These are phyloP conservation scores for Syrphus vitripennis DNA, from an alignment of 2,888 invertebrate species.

Conservation along the genomic window DNA sequence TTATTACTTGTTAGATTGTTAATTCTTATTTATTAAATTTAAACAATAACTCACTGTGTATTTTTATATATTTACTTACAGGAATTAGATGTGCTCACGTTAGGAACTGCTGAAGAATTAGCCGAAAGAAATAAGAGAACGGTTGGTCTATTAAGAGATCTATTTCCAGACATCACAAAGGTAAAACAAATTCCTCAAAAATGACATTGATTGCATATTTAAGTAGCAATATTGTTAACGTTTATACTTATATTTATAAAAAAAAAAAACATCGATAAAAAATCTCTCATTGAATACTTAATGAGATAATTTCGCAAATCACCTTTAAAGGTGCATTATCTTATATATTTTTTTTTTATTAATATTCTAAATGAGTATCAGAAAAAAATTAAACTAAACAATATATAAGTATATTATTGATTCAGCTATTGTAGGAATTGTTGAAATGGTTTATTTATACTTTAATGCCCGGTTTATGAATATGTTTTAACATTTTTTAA, in stretches of 20 bases:
- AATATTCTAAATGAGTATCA: slow-evolving; percentile 40
- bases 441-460: slow-evolving; percentile 44
- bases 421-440: neutral
- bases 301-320: slow-evolving; percentile 19
- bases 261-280: neutral
- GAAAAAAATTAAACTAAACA: neutral
- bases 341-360: slow-evolving; percentile 31
- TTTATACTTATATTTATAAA: too few relatives aligned
- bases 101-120: slow-evolving; percentile 85
- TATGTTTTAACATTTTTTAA: too few relatives aligned
- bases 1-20: too few relatives aligned
- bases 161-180: slow-evolving; percentile 89
- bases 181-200: slow-evolving; percentile 81
- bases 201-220: slow-evolving; percentile 32
- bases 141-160: slow-evolving; percentile 88
- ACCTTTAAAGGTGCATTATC: slow-evolving; percentile 17
- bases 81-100: slow-evolving; percentile 87
- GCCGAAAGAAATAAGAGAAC: slow-evolving; percentile 89
- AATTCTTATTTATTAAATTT: too few relatives aligned
- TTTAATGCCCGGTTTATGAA: neutral
- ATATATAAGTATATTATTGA: neutral
- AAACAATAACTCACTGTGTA: too few relatives aligned
- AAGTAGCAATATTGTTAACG: neutral
- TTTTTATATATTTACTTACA: slow-evolving; percentile 77
- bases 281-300: slow-evolving; percentile 53